These are phyloP conservation scores for Drosophila robusta DNA, from an alignment of 2,888 invertebrate genomes.

Conservation along the genomic window DNA sequence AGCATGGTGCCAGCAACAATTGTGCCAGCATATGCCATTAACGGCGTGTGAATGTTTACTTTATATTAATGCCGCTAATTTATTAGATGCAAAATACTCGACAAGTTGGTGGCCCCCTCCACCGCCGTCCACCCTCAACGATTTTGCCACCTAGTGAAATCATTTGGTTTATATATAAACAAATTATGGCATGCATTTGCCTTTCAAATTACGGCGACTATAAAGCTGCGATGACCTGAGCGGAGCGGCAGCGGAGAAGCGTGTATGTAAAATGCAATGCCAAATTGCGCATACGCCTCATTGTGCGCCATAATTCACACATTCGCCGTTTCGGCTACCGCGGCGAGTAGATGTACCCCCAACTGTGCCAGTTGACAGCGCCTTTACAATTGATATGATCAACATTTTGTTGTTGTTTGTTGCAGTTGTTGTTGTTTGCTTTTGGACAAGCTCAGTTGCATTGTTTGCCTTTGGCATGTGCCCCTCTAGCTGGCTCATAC, in stretches of 20 bases:
- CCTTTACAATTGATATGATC: constrained; percentile 74
- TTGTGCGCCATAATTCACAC: constrained; percentile 61
- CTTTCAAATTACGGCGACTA: constrained; percentile 38
- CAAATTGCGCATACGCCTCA: constrained; percentile 53
- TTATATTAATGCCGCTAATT: constrained; percentile 56
- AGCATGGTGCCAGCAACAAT: constrained; percentile 23
- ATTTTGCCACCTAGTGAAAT: constrained; percentile 61
- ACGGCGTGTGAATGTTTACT: constrained; percentile 63
- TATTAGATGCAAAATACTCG: constrained; percentile 58
- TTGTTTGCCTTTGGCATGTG: constrained; percentile 73
- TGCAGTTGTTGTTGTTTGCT: constrained; percentile 29
- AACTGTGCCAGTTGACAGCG: constrained; percentile 71
- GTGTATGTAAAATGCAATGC: constrained; percentile 44
- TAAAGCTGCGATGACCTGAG: constrained; percentile 3
- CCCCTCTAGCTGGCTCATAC: constrained; percentile 38
- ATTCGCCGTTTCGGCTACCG: constrained; percentile 36
- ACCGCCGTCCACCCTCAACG: not conserved
- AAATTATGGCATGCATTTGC: constrained; percentile 69
- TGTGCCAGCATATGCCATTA: constrained; percentile 44
- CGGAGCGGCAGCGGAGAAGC: not conserved
- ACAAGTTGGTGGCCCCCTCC: constrained; percentile 14
- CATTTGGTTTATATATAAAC: constrained; percentile 73
- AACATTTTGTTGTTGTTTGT: constrained; percentile 50
- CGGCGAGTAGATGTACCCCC: constrained; percentile 45
- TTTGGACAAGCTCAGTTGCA: constrained; percentile 62